Base-by-base conservation (phyloP, 2,888 invertebrate genomes). In the Rhodophaea formosa region DNA sequence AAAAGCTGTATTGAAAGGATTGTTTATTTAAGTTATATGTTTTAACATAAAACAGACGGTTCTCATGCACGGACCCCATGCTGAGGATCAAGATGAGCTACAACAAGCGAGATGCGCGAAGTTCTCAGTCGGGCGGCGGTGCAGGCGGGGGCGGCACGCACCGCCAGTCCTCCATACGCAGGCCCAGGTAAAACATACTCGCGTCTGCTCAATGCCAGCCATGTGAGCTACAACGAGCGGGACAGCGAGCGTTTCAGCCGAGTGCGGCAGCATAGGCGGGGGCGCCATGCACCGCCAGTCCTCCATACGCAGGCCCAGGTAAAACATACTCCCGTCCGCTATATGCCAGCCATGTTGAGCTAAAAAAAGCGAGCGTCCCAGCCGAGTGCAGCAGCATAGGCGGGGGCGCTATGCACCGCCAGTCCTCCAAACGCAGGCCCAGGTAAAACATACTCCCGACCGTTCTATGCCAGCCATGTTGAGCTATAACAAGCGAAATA, bases 21-120 rank as follows among this genome's bases (percentile, higher is more conserved):
- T n/a, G n/a, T n/a, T n/a, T n/a, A n/a, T n/a, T n/a, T n/a, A n/a
- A n/a, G n/a, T n/a, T n/a, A n/a, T n/a, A n/a, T 23, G 5, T 23
- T 23, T 23, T 5, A 3, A 5, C 2, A 23, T 5, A 23, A 6
- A 5, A 23, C 73, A 89, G 91, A 51, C 86, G 82, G 45, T 91
- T 88, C 66, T 88, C 86, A 58, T 93, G 93, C 64, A 90, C 90
- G 62, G 91, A 93, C 70, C 93, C 94, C 5, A 91, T 85, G 65
- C 77, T 87, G 62, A 88, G 92, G 58, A 92, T 93, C 66, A 93
- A 93, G 80, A 90, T 93, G 79, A 79, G 86, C 62, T 93, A 92
- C 80, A 88, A 70, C 72, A 87, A 87, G 74, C 84, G 88, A 12
- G 51, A 51, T 2, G 12, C 35, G 10, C 51, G 51, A 16, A 12